Evolutionary conservation across 2,888 invertebrate genomes (phyloP).

Genomic region (Machimus rusticus): DNA sequence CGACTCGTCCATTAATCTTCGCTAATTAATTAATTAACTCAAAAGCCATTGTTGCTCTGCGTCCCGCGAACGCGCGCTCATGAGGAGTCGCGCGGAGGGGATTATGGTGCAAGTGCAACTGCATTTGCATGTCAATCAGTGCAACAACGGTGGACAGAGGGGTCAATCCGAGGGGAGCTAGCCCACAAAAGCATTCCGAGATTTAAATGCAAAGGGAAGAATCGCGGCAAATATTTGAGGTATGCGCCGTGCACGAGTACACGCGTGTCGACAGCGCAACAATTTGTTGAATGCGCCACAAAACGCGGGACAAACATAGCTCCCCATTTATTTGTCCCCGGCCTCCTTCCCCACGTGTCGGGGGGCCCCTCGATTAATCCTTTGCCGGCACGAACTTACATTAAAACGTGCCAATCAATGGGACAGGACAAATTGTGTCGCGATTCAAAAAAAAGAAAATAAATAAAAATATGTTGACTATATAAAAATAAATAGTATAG

Average conservation of each 20-base stretch:
- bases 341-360: not conserved
- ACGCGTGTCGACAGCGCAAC: constrained; percentile 6
- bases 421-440: not conserved
- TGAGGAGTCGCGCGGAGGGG: not conserved
- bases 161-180: not conserved
- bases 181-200: not conserved
- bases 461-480: not conserved
- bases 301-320: not conserved
- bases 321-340: not conserved
- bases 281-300: constrained; percentile 5
- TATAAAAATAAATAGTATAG: not conserved
- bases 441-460: not conserved
- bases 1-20: constrained; percentile 8
- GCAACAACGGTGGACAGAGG: not conserved
- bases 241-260: not conserved
- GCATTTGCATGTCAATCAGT: not conserved
- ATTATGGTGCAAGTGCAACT: not conserved
- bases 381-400: not conserved
- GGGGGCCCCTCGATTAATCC: not conserved
- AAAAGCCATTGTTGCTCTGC: not conserved
- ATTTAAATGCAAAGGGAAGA: not conserved
- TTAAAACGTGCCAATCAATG: not conserved
- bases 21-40: constrained; percentile 35
- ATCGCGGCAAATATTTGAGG: constrained; percentile 16
- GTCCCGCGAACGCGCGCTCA: not conserved